Evolutionary conservation across 2,797 vertebrate genomes (phyloP), one percentile per base, ranked within the genome.

Genomic region (Liparis tanakae): DNA sequence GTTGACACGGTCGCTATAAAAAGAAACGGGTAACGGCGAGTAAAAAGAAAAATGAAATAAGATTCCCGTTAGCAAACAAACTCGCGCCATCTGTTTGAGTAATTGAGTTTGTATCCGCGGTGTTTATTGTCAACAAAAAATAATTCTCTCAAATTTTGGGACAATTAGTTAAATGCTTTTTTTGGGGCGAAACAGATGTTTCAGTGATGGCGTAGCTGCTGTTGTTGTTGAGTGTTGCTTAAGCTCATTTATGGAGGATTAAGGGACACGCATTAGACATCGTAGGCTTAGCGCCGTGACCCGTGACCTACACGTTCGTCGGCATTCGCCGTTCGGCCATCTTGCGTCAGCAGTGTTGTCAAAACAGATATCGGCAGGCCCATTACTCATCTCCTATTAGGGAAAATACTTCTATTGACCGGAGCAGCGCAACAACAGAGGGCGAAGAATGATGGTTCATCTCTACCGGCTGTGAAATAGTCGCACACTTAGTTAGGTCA

Each of bases 1-100:
- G 76, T 59, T 74, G 75, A 87, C 78, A 34, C 33, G 60, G 53
- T 41, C 10, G 75, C 83, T 84, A 86, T 86, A 80, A 84, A 88
- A 86, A 81, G 76, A 85, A 79, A 25, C 61, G 18, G 82, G 74
- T 80, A 54, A 73, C 18, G 62, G 62, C 5, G 12, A 8, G 63
- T 17, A 61, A 78, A 61, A 44, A 8, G 63, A 17, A 61, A 78
- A 61, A 44, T 33, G 58, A 58, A 86, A 79, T 68, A 70, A 69
- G 54, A 86, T 25, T 71, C 55, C 7, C 34, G 53, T 70, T 70
- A 50, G 30, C 56, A 57, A 67, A 56, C 25, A 9, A 73, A 65
- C 64, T 61, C 55, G 1, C 39, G 14, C 61, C 81, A 72, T 75
- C 79, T 72, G 65, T 66, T 74, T 60, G 62, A 75, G 18, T 69